phyloP scores from a whole-genome alignment of 2,113 vertebrate genomes.

The Hystrix brachyura region DNA sequence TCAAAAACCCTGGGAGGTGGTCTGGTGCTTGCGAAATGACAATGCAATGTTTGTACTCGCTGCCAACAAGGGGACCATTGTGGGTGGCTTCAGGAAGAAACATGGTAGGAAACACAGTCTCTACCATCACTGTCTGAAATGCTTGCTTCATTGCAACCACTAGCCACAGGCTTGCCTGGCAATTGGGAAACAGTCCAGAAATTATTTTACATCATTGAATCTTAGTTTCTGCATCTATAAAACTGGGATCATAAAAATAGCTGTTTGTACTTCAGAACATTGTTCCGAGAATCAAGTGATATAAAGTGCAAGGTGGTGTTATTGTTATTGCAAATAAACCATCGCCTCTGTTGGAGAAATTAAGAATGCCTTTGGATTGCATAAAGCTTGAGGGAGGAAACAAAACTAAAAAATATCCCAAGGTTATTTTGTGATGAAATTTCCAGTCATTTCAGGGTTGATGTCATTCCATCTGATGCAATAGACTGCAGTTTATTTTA shows the following conservation, averaged over 20 bases:
- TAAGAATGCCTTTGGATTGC: conserved; percentile 30
- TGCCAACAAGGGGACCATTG: background rate
- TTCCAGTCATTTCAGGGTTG: conserved; percentile 60
- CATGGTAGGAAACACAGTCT: background rate
- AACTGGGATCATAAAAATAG: conserved; percentile 67
- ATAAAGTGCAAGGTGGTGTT: conserved; percentile 10
- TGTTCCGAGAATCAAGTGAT: conserved; percentile 64
- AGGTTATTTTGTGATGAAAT: conserved; percentile 48
- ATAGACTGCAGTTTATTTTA: conserved; percentile 52
- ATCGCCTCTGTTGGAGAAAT: conserved; percentile 3
- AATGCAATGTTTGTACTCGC: background rate
- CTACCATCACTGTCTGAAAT: background rate
- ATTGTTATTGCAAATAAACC: conserved; percentile 36
- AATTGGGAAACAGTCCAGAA: conserved; percentile 57
- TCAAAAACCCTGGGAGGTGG: background rate
- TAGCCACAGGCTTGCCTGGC: conserved; percentile 49
- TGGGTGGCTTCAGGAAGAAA: background rate
- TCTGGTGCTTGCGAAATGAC: background rate
- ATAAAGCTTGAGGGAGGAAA: background rate
- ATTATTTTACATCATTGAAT: conserved; percentile 22
- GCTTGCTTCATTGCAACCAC: background rate
- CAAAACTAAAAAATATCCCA: conserved; percentile 36
- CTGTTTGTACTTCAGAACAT: conserved; percentile 47
- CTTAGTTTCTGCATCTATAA: conserved; percentile 23
- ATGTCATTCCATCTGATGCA: conserved; percentile 61